Base-by-base conservation (phyloP, 2,888 invertebrate species). In the Hyles lineata region DNA sequence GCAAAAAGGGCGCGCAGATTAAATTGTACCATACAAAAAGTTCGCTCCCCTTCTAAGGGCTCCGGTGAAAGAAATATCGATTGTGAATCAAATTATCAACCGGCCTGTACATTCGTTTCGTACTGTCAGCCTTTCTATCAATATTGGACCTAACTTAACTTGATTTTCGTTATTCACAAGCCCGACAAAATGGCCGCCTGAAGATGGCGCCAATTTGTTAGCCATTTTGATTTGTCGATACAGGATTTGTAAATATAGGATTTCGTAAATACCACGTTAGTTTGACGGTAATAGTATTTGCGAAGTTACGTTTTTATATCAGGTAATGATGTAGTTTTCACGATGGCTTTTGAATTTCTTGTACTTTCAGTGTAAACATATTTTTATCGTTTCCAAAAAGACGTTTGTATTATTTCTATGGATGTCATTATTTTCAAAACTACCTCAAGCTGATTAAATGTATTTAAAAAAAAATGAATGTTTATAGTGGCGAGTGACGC, bases 91-190 rank as follows among this genome's bases (percentile, higher is more conserved):
- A 90, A 88, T 90, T 89, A 90, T 85, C 82, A 83, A 76, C 82
- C 85, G 84, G 84, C 85, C 84, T 81, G 79, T 88, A 87, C 85
- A 85, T 86, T 83, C 82, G 78, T 83, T 88, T 88, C 87, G 85
- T 89, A 90, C 85, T 89, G 90, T 90, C 90, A 86, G 87, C 86
- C 90, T 91, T 91, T 91, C 89, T 91, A 91, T 92, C 91, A 91
- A 92, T 91, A 92, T 92, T 91, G 92, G 89, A 88, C 86, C 55
- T 55, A 86, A 86, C 86, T 87, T 91, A 92, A 92, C 87, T 90
- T 87, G 87, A 90, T 91, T 91, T 90, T 83, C 82, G 84, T 82
- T 85, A 29, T 60, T 35, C 62, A 55, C 55, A 8, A 55, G 55
- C 19, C n/a, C 19, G 55, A 55, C 55, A n/a, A 62, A 62, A 62